Conservation (phyloP, 2,888 invertebrate genomes). For the Holacanthella duospinosa region DNA sequence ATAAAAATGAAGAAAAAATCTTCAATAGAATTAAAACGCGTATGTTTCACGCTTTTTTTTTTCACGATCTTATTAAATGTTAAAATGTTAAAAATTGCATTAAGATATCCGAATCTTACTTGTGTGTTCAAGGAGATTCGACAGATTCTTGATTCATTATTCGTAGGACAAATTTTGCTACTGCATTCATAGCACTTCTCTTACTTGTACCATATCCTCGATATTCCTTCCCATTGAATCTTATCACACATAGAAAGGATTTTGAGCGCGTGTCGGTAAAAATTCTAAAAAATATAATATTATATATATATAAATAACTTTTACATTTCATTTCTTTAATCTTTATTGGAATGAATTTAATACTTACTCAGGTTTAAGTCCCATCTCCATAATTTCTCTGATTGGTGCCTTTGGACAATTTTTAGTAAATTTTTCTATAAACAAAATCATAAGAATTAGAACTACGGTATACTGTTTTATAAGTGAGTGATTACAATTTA, state of each 20-base stretch:
- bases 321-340: too few relatives aligned
- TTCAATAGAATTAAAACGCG: too few relatives aligned
- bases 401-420: conserved; percentile 83
- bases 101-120: too few relatives aligned
- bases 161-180: conserved; percentile 22
- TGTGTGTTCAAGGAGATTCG: too few relatives aligned
- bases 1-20: too few relatives aligned
- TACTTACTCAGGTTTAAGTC: not conserved
- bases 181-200: conserved; percentile 24
- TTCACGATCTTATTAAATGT: too few relatives aligned
- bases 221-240: not conserved
- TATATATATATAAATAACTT: not conserved
- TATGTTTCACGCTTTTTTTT: too few relatives aligned
- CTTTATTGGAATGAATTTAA: too few relatives aligned
- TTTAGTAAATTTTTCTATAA: conserved; percentile 58
- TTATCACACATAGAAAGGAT: conserved; percentile 9
- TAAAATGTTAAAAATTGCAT: too few relatives aligned
- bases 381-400: conserved; percentile 67
- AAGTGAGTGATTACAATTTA: not conserved
- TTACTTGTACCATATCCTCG: conserved; percentile 18
- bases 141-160: too few relatives aligned
- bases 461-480: not conserved
- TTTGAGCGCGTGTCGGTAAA: not conserved
- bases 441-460: conserved; percentile 13
- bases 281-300: not conserved